Evolutionary conservation across 2,113 vertebrate species (phyloP).

Genomic region (Tachuris rubrigastra): DNA sequence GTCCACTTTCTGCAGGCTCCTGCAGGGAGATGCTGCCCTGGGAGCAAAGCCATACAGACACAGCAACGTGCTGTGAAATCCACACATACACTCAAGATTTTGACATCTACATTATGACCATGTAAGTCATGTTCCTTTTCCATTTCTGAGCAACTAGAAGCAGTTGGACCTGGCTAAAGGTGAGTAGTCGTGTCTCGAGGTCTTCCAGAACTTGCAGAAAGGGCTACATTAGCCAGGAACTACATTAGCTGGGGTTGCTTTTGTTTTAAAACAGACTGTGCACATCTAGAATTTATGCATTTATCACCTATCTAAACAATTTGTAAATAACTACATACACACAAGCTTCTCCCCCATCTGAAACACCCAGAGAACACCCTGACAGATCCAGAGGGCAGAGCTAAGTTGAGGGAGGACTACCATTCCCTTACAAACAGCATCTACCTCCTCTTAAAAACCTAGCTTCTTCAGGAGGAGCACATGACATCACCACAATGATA

Average conservation of each 20-base stretch:
- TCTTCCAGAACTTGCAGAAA: background rate
- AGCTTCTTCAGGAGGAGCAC: background rate
- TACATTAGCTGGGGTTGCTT: background rate
- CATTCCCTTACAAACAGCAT: background rate
- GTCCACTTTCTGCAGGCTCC: background rate
- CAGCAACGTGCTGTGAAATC: background rate
- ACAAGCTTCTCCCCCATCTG: background rate
- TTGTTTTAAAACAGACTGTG: background rate
- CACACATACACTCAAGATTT: background rate
- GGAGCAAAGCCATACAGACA: background rate
- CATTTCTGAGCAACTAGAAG: background rate
- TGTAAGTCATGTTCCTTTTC: background rate
- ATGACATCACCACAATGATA: fast-evolving
- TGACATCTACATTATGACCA: background rate
- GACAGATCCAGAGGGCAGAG: background rate
- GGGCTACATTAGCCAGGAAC: background rate
- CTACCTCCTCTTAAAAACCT: background rate
- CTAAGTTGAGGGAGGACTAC: background rate
- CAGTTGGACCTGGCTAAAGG: background rate
- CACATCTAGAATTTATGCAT: background rate
- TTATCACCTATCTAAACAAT: background rate
- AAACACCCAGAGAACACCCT: background rate
- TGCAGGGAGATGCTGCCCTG: background rate
- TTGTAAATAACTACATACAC: background rate
- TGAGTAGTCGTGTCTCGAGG: background rate